A percentile compares a stretch with the other conserved stretches of the same genome.
Evolutionary conservation across 2,113 vertebrate species (phyloP).

Genomic region (Chionodraco myersi): DNA sequence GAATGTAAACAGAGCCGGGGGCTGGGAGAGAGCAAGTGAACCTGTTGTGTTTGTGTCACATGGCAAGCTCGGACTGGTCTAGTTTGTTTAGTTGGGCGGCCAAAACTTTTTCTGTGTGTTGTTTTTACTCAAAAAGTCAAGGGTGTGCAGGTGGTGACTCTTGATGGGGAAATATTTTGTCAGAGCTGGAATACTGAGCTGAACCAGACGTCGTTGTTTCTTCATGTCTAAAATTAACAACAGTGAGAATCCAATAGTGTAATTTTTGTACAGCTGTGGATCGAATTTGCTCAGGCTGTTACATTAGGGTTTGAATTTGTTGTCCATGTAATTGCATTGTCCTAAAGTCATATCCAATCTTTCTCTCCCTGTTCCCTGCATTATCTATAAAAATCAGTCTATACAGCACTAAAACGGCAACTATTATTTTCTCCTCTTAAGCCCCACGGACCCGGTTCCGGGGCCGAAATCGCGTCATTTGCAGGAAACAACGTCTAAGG

Average conservation of each 20-base stretch:
- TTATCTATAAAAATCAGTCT: not conserved
- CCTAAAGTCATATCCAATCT: not conserved
- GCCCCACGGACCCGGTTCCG: too few relatives aligned
- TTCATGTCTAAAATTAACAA: constrained; percentile 34
- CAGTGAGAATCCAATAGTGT: constrained; percentile 24
- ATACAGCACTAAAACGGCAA: too few relatives aligned
- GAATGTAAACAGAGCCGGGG: constrained; percentile 78
- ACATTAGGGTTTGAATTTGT: not conserved
- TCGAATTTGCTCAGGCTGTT: not conserved
- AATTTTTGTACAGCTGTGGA: constrained; percentile 6
- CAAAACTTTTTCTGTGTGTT: constrained; percentile 17
- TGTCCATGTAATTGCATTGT: not conserved
- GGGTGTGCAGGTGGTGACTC: constrained; percentile 43
- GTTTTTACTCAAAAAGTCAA: constrained; percentile 35
- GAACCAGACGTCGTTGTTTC: constrained; percentile 42
- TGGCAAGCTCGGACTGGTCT: not conserved
- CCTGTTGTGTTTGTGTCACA: constrained; percentile 69
- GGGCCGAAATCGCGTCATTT: too few relatives aligned
- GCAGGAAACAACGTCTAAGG: too few relatives aligned
- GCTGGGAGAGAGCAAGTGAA: constrained; percentile 56
- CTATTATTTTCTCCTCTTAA: too few relatives aligned
- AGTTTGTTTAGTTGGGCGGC: constrained; percentile 16
- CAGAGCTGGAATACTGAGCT: constrained; percentile 44
- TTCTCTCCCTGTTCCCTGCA: not conserved
- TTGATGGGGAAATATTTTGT: constrained; percentile 59